Base-by-base conservation (phyloP, 2,888 invertebrate genomes). In the Pilophorus perplexus region DNA sequence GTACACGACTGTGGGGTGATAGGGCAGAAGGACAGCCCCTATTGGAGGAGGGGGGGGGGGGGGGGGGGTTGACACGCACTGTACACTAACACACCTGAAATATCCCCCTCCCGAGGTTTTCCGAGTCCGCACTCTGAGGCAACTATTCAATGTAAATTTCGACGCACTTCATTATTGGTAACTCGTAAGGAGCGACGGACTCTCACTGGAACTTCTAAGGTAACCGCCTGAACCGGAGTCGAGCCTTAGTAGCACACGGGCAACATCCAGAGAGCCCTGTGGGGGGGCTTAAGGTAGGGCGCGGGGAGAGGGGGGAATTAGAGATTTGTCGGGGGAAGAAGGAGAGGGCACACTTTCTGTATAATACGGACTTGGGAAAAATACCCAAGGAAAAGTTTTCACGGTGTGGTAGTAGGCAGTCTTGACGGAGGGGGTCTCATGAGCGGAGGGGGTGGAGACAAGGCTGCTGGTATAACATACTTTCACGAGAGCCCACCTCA, bases 401-500 rank as follows among this genome's bases (percentile, higher is more conserved):
- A 48, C 46, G 48, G 27, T 23, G 14, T 25, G 46, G 20, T 10
- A 18, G 46, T n/a, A n/a, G 16, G n/a, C 20, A 33, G 54, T 54
- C 6, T 18, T n/a, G 40, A 38, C 18, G 57, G 42, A 28, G 14
- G 25, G 40, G 57, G 57, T 27, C 6, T 27, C 22, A 16, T 27
- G 42, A 20, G 28, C 12, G 62, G 46, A 20, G 33, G 33, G 23
- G 28, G 62, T 5, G 20, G 46, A 22, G 28, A 22, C 59, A 59
- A 59, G 59, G 59, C 44, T 59, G 44, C 40, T 23, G 59, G 25
- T 40, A 62, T 48, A 62, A 62, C 46, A 62, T 62, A 62, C 62
- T 62, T 62, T 62, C 62, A 62, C 62, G 48, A 22, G 28, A 52
- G 27, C 23, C 57, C 27, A 62, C 46, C 40, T 62, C 62, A 62